Evolutionary conservation across 2,113 vertebrate species (phyloP).

Genomic region (Potamarius usumacintae): DNA sequence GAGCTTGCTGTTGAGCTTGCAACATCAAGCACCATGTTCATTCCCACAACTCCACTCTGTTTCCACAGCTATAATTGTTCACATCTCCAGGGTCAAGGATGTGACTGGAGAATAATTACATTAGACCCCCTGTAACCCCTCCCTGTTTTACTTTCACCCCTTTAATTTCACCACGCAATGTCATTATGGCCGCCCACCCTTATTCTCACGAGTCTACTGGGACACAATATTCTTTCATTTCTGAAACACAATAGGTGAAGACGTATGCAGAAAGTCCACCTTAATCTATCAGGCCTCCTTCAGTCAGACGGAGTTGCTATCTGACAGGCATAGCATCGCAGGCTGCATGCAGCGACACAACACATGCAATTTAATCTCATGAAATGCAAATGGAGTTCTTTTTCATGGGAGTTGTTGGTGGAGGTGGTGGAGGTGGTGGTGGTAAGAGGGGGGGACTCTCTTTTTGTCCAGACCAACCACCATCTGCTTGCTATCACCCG

Average conservation of each 20-base stretch:
- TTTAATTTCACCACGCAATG: constrained; percentile 42
- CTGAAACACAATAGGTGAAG: constrained; percentile 72
- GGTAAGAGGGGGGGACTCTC: constrained; percentile 45
- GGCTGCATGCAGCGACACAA: constrained; percentile 67
- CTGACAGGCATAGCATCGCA: constrained; percentile 79
- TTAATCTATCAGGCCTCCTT: constrained; percentile 87
- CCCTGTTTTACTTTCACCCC: constrained; percentile 43
- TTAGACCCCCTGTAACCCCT: constrained; percentile 57
- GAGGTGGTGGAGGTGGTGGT: neutral
- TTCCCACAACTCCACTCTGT: constrained; percentile 48
- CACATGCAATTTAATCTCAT: constrained; percentile 89
- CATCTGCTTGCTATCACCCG: constrained; percentile 89
- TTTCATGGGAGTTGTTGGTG: constrained; percentile 54
- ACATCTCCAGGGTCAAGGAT: constrained; percentile 66
- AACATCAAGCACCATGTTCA: neutral
- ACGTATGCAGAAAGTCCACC: constrained; percentile 85
- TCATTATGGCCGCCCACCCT: constrained; percentile 48
- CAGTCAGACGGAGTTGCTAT: constrained; percentile 66
- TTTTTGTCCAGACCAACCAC: constrained; percentile 66
- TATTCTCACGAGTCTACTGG: constrained; percentile 65
- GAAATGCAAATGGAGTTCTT: constrained; percentile 91
- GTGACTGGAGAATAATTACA: constrained; percentile 69
- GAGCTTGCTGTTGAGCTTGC: neutral
- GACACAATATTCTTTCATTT: constrained; percentile 83
- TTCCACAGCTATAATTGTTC: constrained; percentile 54